phyloP scores from a whole-genome alignment of 2,113 vertebrate species.

The Jaculus jaculus region DNA sequence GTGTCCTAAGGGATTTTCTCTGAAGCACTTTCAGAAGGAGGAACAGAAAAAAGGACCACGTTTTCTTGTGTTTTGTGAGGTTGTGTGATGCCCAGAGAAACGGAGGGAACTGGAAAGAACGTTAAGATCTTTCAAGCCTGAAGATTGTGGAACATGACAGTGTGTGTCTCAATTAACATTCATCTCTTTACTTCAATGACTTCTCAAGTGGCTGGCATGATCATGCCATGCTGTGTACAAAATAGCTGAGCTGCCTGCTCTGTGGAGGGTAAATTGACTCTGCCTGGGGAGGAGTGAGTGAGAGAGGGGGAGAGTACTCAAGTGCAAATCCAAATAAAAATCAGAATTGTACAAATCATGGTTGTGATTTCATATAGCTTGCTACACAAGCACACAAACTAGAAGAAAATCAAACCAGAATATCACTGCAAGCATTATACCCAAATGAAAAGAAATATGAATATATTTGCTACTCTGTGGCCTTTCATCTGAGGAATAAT shows the following conservation, averaged over 20 bases:
- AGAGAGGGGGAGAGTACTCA: not conserved
- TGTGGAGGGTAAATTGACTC: not conserved
- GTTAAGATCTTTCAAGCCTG: slow-evolving; percentile 76
- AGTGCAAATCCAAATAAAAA: slow-evolving; percentile 29
- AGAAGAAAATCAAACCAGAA: not conserved
- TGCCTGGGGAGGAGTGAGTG: not conserved
- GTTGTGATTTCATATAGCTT: slow-evolving; percentile 9
- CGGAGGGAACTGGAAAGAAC: slow-evolving; percentile 42
- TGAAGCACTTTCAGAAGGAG: slow-evolving; percentile 48
- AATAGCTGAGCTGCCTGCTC: not conserved
- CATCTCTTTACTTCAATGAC: slow-evolving; percentile 79
- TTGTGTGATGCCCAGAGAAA: slow-evolving; percentile 30
- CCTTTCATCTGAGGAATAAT: slow-evolving; percentile 34
- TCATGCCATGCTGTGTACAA: not conserved
- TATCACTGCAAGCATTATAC: not conserved
- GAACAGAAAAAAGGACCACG: not conserved
- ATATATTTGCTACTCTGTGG: not conserved
- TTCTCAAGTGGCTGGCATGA: slow-evolving; percentile 81
- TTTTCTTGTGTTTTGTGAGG: not conserved
- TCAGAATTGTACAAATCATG: not conserved
- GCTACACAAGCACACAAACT: not conserved
- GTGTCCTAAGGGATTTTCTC: slow-evolving; percentile 44
- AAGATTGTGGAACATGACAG: slow-evolving; percentile 82
- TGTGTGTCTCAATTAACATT: slow-evolving; percentile 88
- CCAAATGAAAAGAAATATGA: slow-evolving; percentile 44